A percentile compares a stretch with the other conserved stretches of the same genome.
Conservation (phyloP, 2,113 vertebrate genomes). For the Hemichromis elongatus region DNA sequence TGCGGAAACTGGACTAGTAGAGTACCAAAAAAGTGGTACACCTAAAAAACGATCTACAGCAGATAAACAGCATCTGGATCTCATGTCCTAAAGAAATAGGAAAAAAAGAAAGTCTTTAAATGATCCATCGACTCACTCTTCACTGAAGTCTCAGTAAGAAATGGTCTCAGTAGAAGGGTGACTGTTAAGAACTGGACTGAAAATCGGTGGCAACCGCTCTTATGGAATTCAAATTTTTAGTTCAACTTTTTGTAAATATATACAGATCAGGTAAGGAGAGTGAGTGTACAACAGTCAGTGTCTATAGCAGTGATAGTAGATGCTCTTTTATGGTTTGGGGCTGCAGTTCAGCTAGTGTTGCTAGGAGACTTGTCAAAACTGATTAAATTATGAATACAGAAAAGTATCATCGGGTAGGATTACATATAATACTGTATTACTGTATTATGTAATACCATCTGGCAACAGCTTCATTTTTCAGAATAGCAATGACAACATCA, state of each 20-base stretch:
- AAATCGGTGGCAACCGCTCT: not conserved
- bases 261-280: not conserved
- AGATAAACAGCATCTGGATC: not conserved
- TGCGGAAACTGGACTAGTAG: not conserved
- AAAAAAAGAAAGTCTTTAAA: not conserved
- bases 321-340: not conserved
- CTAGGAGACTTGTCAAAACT: not conserved
- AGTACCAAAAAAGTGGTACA: not conserved
- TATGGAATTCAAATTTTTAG: not conserved
- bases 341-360: not conserved
- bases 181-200: not conserved
- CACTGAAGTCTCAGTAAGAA: not conserved
- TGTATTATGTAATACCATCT: not conserved
- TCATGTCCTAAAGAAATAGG: not conserved
- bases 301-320: not conserved
- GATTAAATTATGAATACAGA: not conserved
- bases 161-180: not conserved
- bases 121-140: not conserved
- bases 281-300: accelerated
- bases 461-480: not conserved
- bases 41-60: not conserved
- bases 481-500: not conserved
- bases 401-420: not conserved
- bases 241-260: not conserved
- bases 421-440: not conserved